Evolutionary conservation across 2,113 vertebrate species (phyloP), one percentile per base, ranked within the genome.

Genomic region (Centropus unirufus): DNA sequence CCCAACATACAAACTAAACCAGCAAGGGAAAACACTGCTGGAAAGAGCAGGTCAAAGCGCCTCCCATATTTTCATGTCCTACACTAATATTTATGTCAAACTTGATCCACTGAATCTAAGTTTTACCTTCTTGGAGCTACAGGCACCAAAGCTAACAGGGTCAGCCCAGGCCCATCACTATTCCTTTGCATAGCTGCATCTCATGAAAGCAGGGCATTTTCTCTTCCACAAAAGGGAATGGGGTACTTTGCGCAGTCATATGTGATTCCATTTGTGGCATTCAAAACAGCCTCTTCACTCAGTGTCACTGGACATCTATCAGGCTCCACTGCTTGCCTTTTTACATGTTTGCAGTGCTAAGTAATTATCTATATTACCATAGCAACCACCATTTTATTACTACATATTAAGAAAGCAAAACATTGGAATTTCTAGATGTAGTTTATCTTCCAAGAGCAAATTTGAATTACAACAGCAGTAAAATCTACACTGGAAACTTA

Each of bases 141-240:
- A 73, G n/a, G 44, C 7, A 9, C 27, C 36, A 72, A 75, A 67
- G 11, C 22, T 68, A 49, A 54, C 6, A 42, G 30, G 26, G 14
- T 34, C 39, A 68, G 17, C 29, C 24, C 32, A 75, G 39, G 29
- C 6, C 18, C 32, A 44, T 8, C 44, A 36, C 8, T 3, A 4
- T 12, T 68, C 26, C 22, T 58, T 77, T n/a, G 61, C 0, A 0
- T 15, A 58, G 3, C 20, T 3, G 1, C 19, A 36, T 34, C 32
- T 61, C 32, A 36, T 26, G 3, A 29, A 88, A 92, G 76, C 2
- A 14, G 1, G 3, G 13, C 14, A 42, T 9, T 36, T 61, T 72
- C 16, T 83, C 27, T 62, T 4, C 18, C 19, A 42, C 18, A 76
- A 52, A 63, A 62, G 5, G 30, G 4, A 29, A 66, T 2, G 5